Evolutionary conservation across 2,113 vertebrate genomes (phyloP), one percentile per base, ranked within the genome.

Genomic region (Odontophorus gujanensis): DNA sequence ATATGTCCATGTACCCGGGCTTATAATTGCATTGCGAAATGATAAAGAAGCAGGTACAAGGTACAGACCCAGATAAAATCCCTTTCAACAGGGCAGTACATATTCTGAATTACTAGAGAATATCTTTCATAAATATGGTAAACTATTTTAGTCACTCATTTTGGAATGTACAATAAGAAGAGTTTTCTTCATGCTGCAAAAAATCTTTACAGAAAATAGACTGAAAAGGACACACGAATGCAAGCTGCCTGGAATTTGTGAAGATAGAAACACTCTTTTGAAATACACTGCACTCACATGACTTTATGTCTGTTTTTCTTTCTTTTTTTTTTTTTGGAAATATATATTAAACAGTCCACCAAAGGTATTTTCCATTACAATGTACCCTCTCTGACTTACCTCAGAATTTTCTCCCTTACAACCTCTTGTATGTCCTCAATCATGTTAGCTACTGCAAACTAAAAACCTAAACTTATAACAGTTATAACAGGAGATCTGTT

Each of bases 21-120:
- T 61, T 14, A 36, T 74, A 77, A 92, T 9, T 48, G 6, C 24
- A 53, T 20, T 78, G 7, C 8, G 69, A 68, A 92, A 40, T 42
- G 0, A 58, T n/a, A 81, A 89, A 61, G 30, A 75, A 72, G 3
- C 11, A 62, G 6, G 53, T n/a, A 34, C 0, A 59, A n/a, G 5
- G 1, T n/a, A 47, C 28, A 4, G 57, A 47, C 11, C 2, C 0
- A 0, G 14, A 42, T 21, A 89, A 7, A 19, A 15, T 11, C 25
- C 28, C 26, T 92, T 88, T 88, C 59, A 90, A 7, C 4, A 50
- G 1, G 2, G 3, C 3, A 72, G 26, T 18, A 30, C 1, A 0
- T 10, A 47, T 65, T 68, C 30, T 28, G 8, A 36, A 30, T 55
- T 74, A 34, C 13, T 51, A 51, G 34, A 43, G 4, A 43, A 1